Evolutionary conservation across 2,888 invertebrate genomes (phyloP), one percentile per base, ranked within the genome.

Genomic region (Andricus quercusramuli): DNA sequence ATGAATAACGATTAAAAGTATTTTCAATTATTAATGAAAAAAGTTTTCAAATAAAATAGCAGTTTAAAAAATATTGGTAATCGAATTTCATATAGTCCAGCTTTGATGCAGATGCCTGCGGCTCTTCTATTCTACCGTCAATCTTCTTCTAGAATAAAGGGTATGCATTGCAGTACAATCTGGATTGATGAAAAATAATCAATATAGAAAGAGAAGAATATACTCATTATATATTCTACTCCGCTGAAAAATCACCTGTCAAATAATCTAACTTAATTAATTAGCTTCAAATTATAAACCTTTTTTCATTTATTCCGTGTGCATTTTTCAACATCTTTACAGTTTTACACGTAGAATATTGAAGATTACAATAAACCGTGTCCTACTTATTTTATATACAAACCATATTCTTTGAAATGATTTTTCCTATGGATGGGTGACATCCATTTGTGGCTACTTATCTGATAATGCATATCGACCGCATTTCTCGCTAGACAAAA

Each of bases 101-200:
- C 68, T 68, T 68, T 68, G 20, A 68, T 47, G 47, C 22, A 68
- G 47, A 47, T 51, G 41, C 68, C 47, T 70, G 68, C 68, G 68
- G 68, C 68, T 70, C 9, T 29, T 47, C 68, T 70, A 70, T 70
- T 70, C 68, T 70, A 2, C 68, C 25, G 68, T 70, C 68, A 70
- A 47, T 70, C 68, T 70, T 70, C 68, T 17, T 29, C 25, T 5
- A 47, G 25, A 70, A 70, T 70, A 47, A 70, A 22, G 15, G 44
- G 44, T 70, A 44, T 22, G 17, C 29, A 11, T 70, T 68, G 8
- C 68, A 68, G 22, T 44, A 47, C 25, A 51, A 51, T 70, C 29
- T 47, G 47, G 20, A 51, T 70, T 70, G 47, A 68, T 25, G 29
- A 17, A 25, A 70, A 70, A 17, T 47, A 47, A 47, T 47, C 47